phyloP scores from a whole-genome alignment of 2,113 vertebrate species.

The Callionymus lyra region DNA sequence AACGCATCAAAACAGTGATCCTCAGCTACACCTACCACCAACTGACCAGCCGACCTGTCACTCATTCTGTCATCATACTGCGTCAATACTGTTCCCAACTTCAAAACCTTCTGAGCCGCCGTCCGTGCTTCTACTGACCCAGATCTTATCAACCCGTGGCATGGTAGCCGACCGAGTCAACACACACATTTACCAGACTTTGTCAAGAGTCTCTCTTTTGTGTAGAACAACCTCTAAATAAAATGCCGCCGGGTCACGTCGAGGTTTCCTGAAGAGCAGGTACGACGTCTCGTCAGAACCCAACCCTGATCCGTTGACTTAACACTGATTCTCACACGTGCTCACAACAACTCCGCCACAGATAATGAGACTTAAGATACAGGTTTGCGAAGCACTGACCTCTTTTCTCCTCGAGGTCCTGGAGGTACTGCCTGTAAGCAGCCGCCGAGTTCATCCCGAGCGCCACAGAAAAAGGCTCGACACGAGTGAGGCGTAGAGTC shows the following conservation, averaged over 20 bases:
- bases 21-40: no score
- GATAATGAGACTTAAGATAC: not conserved
- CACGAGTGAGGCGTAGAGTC: no score
- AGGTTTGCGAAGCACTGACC: slow-evolving; percentile 48
- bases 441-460: slow-evolving; percentile 58
- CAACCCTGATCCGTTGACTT: slow-evolving; percentile 10
- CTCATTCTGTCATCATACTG: no score
- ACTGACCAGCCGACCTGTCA: no score
- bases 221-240: no score
- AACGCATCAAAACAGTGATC: no score
- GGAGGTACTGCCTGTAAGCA: slow-evolving; percentile 67
- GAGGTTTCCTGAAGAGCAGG: slow-evolving; percentile 15
- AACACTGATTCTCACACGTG: slow-evolving; percentile 11
- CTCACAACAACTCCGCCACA: slow-evolving; percentile 10
- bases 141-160: slow-evolving; percentile 28
- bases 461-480: slow-evolving; percentile 6
- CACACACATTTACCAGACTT: not conserved
- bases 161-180: slow-evolving; percentile 8
- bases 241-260: no score
- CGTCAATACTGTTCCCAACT: no score
- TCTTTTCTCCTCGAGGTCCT: slow-evolving; percentile 67
- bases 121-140: slow-evolving; percentile 20
- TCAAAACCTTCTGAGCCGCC: no score
- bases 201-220: no score
- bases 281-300: slow-evolving; percentile 9